Evolutionary conservation across 2,888 invertebrate species (phyloP).

Genomic region (Calameuta idolon): DNA sequence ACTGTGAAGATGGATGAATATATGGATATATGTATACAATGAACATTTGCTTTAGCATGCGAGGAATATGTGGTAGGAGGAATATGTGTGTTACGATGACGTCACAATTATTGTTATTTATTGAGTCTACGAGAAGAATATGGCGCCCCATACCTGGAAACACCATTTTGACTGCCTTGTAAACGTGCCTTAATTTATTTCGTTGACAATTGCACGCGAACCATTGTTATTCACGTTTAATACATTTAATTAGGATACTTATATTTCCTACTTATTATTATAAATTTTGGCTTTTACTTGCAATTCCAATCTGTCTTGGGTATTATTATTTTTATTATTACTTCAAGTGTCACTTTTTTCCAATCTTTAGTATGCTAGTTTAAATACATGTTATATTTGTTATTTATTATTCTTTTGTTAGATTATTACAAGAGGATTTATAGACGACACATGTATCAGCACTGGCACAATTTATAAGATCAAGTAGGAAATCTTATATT

Average conservation of each 20-base stretch:
- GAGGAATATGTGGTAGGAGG: constrained; percentile 8
- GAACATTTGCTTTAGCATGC: not conserved
- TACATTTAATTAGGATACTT: not conserved
- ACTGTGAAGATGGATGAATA: constrained; percentile 4
- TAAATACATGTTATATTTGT: not conserved
- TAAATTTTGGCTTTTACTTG: not conserved
- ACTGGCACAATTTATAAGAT: not conserved
- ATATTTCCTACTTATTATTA: not conserved
- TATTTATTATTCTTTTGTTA: not conserved
- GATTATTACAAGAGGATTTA: not conserved
- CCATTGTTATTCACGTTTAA: not conserved
- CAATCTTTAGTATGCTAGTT: not conserved
- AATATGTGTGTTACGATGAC: constrained; percentile 11
- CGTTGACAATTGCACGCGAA: not conserved
- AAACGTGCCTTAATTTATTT: constrained; percentile 17
- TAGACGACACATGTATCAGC: not conserved
- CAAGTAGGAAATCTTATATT: not conserved
- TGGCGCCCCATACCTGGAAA: not conserved
- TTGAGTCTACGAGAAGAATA: constrained; percentile 14
- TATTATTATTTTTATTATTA: not conserved
- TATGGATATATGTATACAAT: constrained; percentile 13
- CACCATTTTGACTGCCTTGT: not conserved
- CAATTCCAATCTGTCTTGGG: not conserved
- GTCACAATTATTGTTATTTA: constrained; percentile 21
- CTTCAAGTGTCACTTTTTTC: not conserved